Evolutionary conservation across 2,888 invertebrate species (phyloP), one percentile per base, ranked within the genome.

Genomic region (Actias luna): DNA sequence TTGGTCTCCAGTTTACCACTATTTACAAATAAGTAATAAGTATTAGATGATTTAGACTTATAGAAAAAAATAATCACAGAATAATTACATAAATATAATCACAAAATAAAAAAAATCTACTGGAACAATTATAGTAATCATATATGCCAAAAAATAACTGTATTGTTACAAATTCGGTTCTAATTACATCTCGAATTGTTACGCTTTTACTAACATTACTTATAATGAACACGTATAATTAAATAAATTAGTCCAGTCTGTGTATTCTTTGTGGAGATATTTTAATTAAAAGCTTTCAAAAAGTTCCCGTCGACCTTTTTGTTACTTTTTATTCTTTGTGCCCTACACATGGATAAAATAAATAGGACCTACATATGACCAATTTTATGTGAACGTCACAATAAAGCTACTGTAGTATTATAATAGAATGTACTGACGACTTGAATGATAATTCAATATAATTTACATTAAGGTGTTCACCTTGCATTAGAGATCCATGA

Each of bases 201-300:
- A 46, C 46, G 22, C 10, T 46, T 22, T 22, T 46, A 22, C 22
- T 46, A 46, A 46, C 22, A 12, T 10, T 46, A 46, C 22, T 8
- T 18, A 46, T 46, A 46, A 22, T 46, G 18, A 46, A 46, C 46
- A 46, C 18, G 18, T 46, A 10, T 22, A 46, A 46, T 46, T 46
- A 22, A 22, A 22, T 22, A 42, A 46, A 46, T 33, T 33, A 46
- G 46, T 18, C 18, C 46, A 46, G 46, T 22, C 22, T 46, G 46
- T 22, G 42, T 46, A 7, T 46, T 46, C 46, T 46, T 46, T 46
- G 46, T 46, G 22, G 22, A 46, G 22, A 46, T 46, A 46, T 46
- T 46, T 22, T 46, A 46, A 46, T 46, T 46, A 46, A 18, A 46
- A 46, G 46, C 46, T 46, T 46, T 22, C 46, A 39, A 46, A 46